phyloP scores from a whole-genome alignment of 2,113 vertebrate species.

The Myrmophylax atrothorax region DNA sequence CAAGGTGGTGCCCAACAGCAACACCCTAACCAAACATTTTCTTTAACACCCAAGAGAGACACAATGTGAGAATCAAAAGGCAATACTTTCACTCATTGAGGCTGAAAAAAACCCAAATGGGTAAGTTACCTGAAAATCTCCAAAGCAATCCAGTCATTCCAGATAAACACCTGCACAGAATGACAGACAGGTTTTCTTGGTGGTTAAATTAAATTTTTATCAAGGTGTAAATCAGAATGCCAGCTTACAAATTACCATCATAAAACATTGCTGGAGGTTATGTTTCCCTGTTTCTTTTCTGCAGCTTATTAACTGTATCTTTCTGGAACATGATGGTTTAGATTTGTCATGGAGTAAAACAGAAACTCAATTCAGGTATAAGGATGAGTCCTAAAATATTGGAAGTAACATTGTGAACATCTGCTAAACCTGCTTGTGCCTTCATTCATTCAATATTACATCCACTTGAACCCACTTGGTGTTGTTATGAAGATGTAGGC shows the following conservation, averaged over 20 bases:
- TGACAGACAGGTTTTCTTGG: neutral
- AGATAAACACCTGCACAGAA: neutral
- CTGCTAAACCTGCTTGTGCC: neutral
- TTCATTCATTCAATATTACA: neutral
- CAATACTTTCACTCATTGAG: neutral
- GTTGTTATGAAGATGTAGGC: neutral
- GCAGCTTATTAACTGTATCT: neutral
- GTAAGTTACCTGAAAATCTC: neutral
- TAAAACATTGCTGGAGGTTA: neutral
- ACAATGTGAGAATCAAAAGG: neutral
- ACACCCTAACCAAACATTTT: neutral
- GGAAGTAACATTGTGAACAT: neutral
- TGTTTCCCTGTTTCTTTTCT: neutral
- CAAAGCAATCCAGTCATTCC: neutral
- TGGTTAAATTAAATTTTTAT: neutral
- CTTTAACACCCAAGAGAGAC: neutral
- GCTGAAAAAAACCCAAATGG: neutral
- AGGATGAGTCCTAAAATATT: neutral
- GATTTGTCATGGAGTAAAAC: neutral
- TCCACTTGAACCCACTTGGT: accelerated
- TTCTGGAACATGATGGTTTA: neutral
- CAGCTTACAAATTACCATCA: neutral
- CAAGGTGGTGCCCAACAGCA: neutral
- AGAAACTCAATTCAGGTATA: neutral
- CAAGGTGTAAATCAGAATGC: neutral